Evolutionary conservation across 2,797 vertebrate genomes (phyloP).

Genomic region (Enteromius viviparus): DNA sequence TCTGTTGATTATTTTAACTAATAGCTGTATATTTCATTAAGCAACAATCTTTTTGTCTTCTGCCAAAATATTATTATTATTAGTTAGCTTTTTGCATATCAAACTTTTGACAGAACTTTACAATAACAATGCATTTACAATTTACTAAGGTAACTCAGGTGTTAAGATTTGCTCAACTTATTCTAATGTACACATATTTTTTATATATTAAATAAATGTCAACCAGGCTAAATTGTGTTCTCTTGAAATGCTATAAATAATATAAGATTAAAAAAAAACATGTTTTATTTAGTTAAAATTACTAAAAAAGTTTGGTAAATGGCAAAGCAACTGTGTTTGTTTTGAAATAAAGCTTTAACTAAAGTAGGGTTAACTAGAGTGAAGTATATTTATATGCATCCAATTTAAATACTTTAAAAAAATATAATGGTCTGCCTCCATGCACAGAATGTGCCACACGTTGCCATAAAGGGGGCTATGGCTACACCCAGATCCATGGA

Average conservation of each 20-base stretch:
- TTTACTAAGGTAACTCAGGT: not conserved
- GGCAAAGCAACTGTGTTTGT: not conserved
- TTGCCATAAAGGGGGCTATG: slow-evolving; percentile 13
- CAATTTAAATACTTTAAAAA: not conserved
- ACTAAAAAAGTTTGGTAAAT: not conserved
- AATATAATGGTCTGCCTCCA: not conserved
- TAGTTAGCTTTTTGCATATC: not conserved
- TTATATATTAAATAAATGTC: not conserved
- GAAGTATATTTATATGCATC: not conserved
- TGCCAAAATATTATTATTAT: no score
- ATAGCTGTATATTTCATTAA: not conserved
- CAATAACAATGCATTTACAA: not conserved
- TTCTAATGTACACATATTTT: not conserved
- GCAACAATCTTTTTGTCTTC: not conserved
- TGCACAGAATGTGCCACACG: not conserved
- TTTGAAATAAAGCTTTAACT: not conserved
- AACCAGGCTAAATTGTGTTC: not conserved
- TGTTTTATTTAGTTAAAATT: not conserved
- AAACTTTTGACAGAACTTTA: not conserved
- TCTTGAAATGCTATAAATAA: not conserved
- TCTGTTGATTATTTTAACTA: not conserved
- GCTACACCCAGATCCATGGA: slow-evolving; percentile 41
- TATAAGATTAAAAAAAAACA: not conserved
- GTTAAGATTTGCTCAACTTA: not conserved
- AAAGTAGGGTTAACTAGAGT: not conserved